phyloP scores from a whole-genome alignment of 1,140 invertebrate genomes.

The Procambarus clarkii region DNA sequence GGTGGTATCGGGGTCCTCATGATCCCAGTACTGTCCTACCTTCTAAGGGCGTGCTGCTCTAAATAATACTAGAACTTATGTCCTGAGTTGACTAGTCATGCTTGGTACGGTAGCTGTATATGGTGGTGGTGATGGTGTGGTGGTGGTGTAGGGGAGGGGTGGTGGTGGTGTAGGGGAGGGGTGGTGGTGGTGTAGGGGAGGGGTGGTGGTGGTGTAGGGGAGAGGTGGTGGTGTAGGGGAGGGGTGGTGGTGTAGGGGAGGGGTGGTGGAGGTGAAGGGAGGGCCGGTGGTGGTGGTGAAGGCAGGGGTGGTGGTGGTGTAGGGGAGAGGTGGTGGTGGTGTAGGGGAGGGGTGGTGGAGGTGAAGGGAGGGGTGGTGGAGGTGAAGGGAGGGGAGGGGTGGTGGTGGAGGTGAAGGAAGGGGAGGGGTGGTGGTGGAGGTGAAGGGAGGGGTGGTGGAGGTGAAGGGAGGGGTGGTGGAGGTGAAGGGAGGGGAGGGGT shows the following conservation, averaged over 20 bases:
- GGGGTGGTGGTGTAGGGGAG: too few species aligned
- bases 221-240: too few species aligned
- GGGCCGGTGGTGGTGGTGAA: slow-evolving; percentile 80
- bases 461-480: too few species aligned
- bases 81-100: neutral
- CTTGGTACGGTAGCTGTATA: neutral
- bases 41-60: neutral
- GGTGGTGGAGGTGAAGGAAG: too few species aligned
- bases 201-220: neutral
- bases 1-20: neutral
- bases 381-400: too few species aligned
- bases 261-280: slow-evolving; percentile 74
- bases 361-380: too few species aligned
- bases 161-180: neutral
- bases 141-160: slow-evolving; percentile 2
- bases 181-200: neutral
- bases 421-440: too few species aligned
- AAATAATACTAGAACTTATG: neutral
- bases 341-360: too few species aligned
- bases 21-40: neutral
- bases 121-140: too few species aligned
- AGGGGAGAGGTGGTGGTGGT: too few species aligned
- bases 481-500: too few species aligned
- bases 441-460: too few species aligned
- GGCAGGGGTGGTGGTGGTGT: slow-evolving; percentile 75